Base-by-base conservation (phyloP, 1,140 invertebrate genomes). In the Pseudomyrmex sp. region DNA sequence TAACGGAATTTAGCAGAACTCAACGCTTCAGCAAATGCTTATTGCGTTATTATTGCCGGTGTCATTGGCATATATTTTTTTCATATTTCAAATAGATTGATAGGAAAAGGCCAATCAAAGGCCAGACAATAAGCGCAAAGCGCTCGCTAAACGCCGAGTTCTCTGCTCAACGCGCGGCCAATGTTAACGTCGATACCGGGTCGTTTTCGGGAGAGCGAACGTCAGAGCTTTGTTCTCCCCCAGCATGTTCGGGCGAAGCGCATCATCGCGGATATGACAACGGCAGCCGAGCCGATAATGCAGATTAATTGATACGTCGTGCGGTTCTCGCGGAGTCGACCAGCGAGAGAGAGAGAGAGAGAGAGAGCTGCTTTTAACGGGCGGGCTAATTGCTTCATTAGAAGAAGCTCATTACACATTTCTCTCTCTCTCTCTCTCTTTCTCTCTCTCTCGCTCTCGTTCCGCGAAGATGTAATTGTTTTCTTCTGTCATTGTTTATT, bases 291-390 rank as follows among this genome's bases (percentile, higher is more conserved):
- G 8, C 46, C 48, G 70, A 82, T 82, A 76, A 83, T 83, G 52
- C 50, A 44, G 44, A 76, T 77, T 83, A 83, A 83, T 83, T 76
- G 61, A 83, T 83, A 77, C 2, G 20, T 26, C n/a, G 50, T 35
- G 18, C 5, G 35, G 35, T 35, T 20, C 18, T 26, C 46, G 44
- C 20, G 18, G 48, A 13, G 35, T 61, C 44, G 7, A 2, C 7
- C 2, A n/a, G 35, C 20, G 15, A 23, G 26, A 26, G 26, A 26
- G 23, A 26, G 23, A 26, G 26, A 2, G 46, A 50, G 50, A 62
- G 20, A 23, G 20, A 50, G 50, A 62, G 12, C n/a, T 76, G 73
- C 48, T 65, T 83, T 77, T 66, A 77, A 83, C 62, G n/a, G 48
- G 12, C 44, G 12, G 59, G 52, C 59, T 77, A 83, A 83, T 83